Percentiles rank a stretch among this genome's conserved stretches.
Conservation (phyloP, 2,888 invertebrate species). For the Ypsolopha sequella region DNA sequence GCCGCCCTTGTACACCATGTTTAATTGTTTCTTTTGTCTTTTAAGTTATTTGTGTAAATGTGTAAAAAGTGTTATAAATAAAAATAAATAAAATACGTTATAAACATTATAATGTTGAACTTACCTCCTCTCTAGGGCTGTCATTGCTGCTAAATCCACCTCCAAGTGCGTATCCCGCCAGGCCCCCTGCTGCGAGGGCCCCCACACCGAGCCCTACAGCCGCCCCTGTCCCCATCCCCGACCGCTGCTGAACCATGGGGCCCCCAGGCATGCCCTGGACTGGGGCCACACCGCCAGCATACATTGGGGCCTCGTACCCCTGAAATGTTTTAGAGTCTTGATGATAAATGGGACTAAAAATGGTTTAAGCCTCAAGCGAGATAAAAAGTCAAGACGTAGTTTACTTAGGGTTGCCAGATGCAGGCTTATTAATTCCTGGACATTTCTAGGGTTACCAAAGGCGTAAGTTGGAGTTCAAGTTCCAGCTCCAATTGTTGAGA, state of each 20-base stretch:
- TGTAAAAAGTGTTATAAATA: too few species aligned
- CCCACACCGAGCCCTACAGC: constrained; percentile 68
- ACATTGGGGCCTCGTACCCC: constrained; percentile 4
- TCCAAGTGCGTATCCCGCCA: constrained; percentile 69
- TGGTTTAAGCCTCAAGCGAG: too few species aligned
- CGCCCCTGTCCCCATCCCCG: constrained; percentile 48
- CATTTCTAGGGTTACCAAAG: too few species aligned
- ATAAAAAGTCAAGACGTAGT: too few species aligned
- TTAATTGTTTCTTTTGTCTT: too few species aligned
- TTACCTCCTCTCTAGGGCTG: constrained; percentile 33
- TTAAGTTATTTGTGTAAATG: too few species aligned
- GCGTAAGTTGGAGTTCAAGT: too few species aligned
- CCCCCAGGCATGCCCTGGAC: constrained; percentile 19
- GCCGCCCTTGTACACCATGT: too few species aligned
- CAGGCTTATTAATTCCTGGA: too few species aligned
- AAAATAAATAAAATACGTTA: neutral
- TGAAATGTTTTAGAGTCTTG: neutral
- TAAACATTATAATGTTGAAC: too few species aligned
- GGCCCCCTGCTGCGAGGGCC: constrained; percentile 61
- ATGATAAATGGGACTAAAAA: neutral
- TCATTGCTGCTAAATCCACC: constrained; percentile 52
- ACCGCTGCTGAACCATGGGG: constrained; percentile 21
- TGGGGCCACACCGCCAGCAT: neutral
- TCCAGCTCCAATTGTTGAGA: too few species aligned
- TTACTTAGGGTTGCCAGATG: too few species aligned